A percentile compares a stretch with the other conserved stretches of the same genome.
These are phyloP conservation scores for Nymphicus hollandicus DNA, from an alignment of 2,113 vertebrate species.

Conservation along the genomic window DNA sequence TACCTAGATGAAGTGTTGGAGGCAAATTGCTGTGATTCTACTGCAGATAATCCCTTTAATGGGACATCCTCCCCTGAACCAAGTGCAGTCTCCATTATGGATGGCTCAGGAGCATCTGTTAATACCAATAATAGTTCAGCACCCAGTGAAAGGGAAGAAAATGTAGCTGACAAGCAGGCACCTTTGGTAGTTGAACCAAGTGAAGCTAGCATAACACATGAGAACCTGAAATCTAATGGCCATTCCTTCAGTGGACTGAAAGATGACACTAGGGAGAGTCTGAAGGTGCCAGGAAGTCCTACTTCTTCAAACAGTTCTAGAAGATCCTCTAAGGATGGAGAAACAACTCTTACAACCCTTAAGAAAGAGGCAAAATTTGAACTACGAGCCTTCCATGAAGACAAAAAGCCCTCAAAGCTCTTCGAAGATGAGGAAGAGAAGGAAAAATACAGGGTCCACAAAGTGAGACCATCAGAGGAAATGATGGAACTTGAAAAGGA, in stretches of 20 bases:
- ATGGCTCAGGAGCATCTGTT: conserved; percentile 68
- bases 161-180: conserved; percentile 54
- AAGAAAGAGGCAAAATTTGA: conserved; percentile 91
- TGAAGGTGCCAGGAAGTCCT: conserved; percentile 71
- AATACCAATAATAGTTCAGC: conserved; percentile 49
- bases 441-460: conserved; percentile 83
- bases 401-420: conserved; percentile 90
- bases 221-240: conserved; percentile 74
- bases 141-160: conserved; percentile 45
- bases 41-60: conserved; percentile 82
- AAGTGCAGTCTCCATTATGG: conserved; percentile 43
- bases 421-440: conserved; percentile 84
- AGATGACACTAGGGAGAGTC: conserved; percentile 33
- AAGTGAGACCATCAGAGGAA: conserved; percentile 88
- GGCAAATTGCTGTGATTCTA: conserved; percentile 84
- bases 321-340: conserved; percentile 77
- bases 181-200: conserved; percentile 57
- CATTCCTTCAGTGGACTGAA: conserved; percentile 56
- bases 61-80: conserved; percentile 79
- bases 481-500: conserved; percentile 92
- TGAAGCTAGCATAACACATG: conserved; percentile 34
- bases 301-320: conserved; percentile 73
- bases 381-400: conserved; percentile 92
- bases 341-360: conserved; percentile 69
- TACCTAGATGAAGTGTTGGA: conserved; percentile 95